Evolutionary conservation across 1,140 invertebrate genomes (phyloP), one percentile per base, ranked within the genome.

Genomic region (Cotesia typhae): DNA sequence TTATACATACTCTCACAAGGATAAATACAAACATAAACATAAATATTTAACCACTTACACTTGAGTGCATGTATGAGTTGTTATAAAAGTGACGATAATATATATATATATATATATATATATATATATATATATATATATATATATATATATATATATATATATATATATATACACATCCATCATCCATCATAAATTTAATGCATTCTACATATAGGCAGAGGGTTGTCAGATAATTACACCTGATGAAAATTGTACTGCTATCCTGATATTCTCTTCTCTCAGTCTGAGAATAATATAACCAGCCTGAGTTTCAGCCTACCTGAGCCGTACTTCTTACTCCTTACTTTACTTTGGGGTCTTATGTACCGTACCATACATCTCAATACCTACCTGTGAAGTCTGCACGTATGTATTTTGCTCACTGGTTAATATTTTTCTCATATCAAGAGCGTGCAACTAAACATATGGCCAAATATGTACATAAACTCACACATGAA

Each of bases 191-290:
- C 52, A 60, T 41, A 53, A 60, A 57, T 67, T 77, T 64, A 66
- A 67, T 63, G 69, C 72, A 66, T 73, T 59, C 67, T 67, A 67
- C 71, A 70, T 74, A 60, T 74, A 78, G 74, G 72, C 77, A 75
- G 78, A 28, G 28, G 28, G 28, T 28, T 80, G 79, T 75, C 78
- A 75, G 80, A 79, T 82, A 80, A 82, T 82, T 82, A 82, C 79
- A 81, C 76, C 77, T 75, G 77, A 79, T 77, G 72, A 77, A 83
- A 83, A 82, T 82, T 81, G 81, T 80, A 79, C 76, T 71, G 73
- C 71, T 63, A 72, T 68, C 38, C 17, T 12, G 4, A 20, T n/a
- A 55, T 12, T 12, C 14, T 52, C 12, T 28, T 28, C 28, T 28
- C 28, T 28, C 28, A 28, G 28, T 28, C 28, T 28, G 28, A 28